These are phyloP conservation scores for Lithophane leautieri DNA, from an alignment of 2,888 invertebrate genomes.

Conservation along the genomic window DNA sequence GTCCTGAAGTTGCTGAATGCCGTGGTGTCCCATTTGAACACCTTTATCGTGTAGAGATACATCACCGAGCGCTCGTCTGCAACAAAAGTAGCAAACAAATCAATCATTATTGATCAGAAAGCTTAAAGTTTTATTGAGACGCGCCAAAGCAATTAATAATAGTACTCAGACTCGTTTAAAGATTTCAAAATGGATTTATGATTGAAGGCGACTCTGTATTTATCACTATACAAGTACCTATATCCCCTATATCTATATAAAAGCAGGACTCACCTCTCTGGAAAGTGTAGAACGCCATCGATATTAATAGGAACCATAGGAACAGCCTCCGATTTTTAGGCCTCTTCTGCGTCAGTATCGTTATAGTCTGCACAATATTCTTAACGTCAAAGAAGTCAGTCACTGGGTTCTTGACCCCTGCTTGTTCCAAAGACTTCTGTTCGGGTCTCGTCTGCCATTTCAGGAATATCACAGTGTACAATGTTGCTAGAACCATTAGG, in stretches of 20 bases:
- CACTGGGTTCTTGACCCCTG: constrained; percentile 90
- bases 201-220: neutral
- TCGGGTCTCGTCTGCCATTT: constrained; percentile 93
- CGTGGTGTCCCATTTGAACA: constrained; percentile 93
- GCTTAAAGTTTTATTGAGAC: neutral
- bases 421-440: constrained; percentile 91
- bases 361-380: constrained; percentile 92
- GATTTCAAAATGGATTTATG: neutral
- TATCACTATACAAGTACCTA: neutral
- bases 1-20: constrained; percentile 94
- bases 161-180: neutral
- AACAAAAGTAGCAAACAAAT: constrained; percentile 57
- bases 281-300: constrained; percentile 95
- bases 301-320: constrained; percentile 92
- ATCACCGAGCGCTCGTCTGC: constrained; percentile 94
- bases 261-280: constrained; percentile 90
- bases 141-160: neutral
- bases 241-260: neutral
- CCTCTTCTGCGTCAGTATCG: constrained; percentile 91
- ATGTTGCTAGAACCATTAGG: constrained; percentile 91
- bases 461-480: constrained; percentile 92
- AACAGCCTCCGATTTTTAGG: constrained; percentile 90
- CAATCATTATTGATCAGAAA: neutral
- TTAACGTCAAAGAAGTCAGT: constrained; percentile 93
- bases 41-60: constrained; percentile 93